phyloP scores from a whole-genome alignment of 2,797 vertebrate species.

The Vireo griseus region DNA sequence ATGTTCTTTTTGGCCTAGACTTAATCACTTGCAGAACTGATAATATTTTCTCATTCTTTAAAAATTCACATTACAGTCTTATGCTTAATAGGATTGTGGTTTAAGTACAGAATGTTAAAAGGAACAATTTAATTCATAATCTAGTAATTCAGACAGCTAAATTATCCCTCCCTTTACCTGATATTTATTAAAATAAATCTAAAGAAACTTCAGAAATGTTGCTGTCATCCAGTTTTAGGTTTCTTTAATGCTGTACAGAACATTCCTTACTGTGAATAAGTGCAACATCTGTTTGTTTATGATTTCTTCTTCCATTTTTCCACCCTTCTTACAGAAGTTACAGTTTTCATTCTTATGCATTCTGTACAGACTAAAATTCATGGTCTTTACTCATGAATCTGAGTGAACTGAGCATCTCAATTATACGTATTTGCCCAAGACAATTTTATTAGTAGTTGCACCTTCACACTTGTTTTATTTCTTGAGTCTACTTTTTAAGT shows the following conservation, averaged over 20 bases:
- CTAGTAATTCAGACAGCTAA: conserved; percentile 50
- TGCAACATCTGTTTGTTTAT: conserved; percentile 7
- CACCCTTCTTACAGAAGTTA: not conserved
- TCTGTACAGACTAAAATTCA: not conserved
- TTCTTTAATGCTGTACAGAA: conserved; percentile 2
- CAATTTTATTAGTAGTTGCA: not conserved
- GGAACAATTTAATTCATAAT: conserved; percentile 48
- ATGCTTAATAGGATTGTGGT: conserved; percentile 26
- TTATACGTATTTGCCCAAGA: not conserved
- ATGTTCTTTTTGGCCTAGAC: conserved; percentile 39
- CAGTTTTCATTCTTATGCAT: not conserved
- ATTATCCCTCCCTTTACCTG: conserved; percentile 49
- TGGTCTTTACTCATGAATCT: not conserved
- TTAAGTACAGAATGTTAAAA: conserved; percentile 30
- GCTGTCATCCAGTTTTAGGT: conserved; percentile 3
- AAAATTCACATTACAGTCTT: conserved; percentile 45
- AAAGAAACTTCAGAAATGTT: not conserved
- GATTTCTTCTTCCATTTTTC: conserved; percentile 20
- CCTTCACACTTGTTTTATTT: not conserved
- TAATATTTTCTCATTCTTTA: conserved; percentile 64
- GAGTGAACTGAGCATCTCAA: not conserved
- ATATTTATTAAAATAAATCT: conserved; percentile 38
- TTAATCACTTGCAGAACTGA: conserved; percentile 57
- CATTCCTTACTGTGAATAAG: not conserved
- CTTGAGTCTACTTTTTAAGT: not conserved